These are phyloP conservation scores for Oceanites oceanicus DNA, from an alignment of 2,113 vertebrate species.

Conservation along the genomic window DNA sequence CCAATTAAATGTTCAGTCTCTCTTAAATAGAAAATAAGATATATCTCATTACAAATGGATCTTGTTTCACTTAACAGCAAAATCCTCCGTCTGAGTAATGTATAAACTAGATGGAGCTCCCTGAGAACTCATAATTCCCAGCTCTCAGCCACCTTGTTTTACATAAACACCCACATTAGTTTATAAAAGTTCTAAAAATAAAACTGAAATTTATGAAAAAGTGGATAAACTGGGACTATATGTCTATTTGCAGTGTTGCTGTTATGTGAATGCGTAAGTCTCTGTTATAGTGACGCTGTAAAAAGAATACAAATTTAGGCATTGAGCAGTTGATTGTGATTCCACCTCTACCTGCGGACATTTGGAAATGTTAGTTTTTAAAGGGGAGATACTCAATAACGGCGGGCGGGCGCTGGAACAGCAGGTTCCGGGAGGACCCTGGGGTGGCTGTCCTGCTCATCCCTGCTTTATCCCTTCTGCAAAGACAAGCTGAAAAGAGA, in stretches of 20 bases:
- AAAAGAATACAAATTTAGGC: background rate
- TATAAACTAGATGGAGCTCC: background rate
- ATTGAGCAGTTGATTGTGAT: background rate
- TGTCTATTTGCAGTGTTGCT: background rate
- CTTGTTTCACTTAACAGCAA: background rate
- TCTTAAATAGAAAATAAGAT: background rate
- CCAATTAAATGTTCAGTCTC: background rate
- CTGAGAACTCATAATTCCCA: background rate
- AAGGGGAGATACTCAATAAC: background rate
- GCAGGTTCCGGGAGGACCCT: background rate
- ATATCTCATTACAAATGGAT: background rate
- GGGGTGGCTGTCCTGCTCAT: background rate
- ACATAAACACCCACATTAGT: background rate
- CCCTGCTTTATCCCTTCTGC: background rate
- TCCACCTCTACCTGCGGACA: background rate
- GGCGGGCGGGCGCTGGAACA: background rate
- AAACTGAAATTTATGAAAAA: background rate
- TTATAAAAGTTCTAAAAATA: conserved; percentile 51
- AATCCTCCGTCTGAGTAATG: background rate
- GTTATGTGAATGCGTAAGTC: background rate
- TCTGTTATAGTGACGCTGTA: background rate
- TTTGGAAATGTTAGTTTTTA: background rate
- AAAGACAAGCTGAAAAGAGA: conserved; percentile 21
- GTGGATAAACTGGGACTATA: background rate
- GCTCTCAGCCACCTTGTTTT: conserved; percentile 9